Base-by-base conservation (phyloP, 2,113 vertebrate species). In the Eurystomus gularis region DNA sequence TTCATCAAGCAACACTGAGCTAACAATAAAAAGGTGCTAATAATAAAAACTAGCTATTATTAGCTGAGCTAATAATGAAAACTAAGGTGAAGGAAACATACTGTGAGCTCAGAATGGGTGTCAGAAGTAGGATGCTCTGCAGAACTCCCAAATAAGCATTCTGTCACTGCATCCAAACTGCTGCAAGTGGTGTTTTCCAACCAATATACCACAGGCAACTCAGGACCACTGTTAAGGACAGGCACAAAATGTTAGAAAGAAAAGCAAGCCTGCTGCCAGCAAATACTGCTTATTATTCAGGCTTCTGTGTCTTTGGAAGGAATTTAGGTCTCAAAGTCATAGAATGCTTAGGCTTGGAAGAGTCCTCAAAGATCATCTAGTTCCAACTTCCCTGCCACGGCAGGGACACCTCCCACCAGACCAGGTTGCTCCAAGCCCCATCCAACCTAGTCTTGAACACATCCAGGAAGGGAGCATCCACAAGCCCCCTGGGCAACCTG, bases 21-120 rank as follows among this genome's bases (percentile, higher is more conserved):
- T 80, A 88, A 73, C 40, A 86, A 88, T 35, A 88, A 83, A 90
- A 72, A 76, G 40, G 26, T 64, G 49, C 69, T 91, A 91, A 76
- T 82, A 93, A 92, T 92, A 93, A 72, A 81, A 52, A 48, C 16
- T 24, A 79, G 35, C 73, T 95, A 90, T 85, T 87, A 93, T 79
- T 95, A 93, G 57, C 37, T 58, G 46, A 68, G 78, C 70, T 92
- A 91, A 71, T 80, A 92, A 93, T 51, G 78, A 71, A 86, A 91
- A n/a, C 48, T 6, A 60, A 83, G 55, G 81, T 91, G 69, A 94
- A 92, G 23, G 55, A 91, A 94, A 68, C 51, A 21, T 13, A 54
- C 75, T 26, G 26, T 39, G 39, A 25, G 17, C 71, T 73, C 68
- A 54, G 35, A 82, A 81, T 3, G 64, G 46, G 86, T 75, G 82